A percentile compares a stretch with the other conserved stretches of the same genome.
Evolutionary conservation across 2,113 vertebrate species (phyloP).

Genomic region (Cyprichromis sp.): DNA sequence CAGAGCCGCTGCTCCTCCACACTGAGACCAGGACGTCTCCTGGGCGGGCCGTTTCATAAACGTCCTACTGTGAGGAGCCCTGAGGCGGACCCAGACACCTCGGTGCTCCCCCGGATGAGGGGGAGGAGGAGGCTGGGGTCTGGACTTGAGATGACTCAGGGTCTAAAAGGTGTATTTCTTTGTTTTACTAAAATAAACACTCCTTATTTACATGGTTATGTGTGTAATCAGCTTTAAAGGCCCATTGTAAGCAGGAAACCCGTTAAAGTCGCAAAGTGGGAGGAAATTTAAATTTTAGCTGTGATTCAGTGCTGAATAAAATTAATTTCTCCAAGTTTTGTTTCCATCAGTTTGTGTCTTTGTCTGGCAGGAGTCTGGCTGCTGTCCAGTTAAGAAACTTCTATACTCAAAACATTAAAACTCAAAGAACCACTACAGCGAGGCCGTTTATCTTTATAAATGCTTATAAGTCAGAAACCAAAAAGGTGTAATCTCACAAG

Average conservation of each 20-base stretch:
- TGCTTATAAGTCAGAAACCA: not conserved
- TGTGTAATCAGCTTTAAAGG: not conserved
- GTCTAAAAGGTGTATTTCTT: not conserved
- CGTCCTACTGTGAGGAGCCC: not conserved
- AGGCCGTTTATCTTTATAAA: not conserved
- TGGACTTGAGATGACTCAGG: not conserved
- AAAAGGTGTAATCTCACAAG: not conserved
- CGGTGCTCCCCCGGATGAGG: fast-evolving
- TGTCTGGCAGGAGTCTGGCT: fast-evolving
- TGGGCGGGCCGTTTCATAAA: not conserved
- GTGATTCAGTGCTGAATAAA: not conserved
- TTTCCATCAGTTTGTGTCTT: not conserved
- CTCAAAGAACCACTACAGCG: not conserved
- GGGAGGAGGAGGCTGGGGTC: not conserved
- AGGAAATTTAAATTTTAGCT: not conserved
- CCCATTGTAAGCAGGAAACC: not conserved
- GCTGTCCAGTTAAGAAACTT: not conserved
- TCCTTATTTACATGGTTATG: not conserved
- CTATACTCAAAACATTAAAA: not conserved
- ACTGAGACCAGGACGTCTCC: not conserved
- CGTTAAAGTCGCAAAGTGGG: not conserved
- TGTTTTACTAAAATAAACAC: not conserved
- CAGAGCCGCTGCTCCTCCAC: not conserved
- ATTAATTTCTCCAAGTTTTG: not conserved
- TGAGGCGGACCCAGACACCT: not conserved